These are phyloP conservation scores for Hydrotaea diabolus DNA, from an alignment of 2,888 invertebrate species.

Conservation along the genomic window DNA sequence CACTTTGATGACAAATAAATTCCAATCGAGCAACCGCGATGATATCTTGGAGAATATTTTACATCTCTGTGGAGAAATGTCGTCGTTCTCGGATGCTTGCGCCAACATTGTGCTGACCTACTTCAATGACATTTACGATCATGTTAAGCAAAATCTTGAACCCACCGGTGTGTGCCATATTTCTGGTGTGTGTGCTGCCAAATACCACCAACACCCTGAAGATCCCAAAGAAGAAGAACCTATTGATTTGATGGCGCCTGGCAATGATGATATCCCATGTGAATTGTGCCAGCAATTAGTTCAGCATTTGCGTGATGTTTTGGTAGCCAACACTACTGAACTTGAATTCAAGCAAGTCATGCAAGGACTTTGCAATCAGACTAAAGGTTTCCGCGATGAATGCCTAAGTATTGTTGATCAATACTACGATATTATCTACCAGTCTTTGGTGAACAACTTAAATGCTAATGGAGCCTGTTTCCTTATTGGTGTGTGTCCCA, in stretches of 20 bases:
- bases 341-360: conserved; percentile 89
- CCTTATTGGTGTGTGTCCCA: conserved; percentile 83
- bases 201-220: conserved; percentile 85
- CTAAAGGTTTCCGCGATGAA: conserved; percentile 87
- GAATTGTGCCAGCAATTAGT: conserved; percentile 93
- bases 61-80: conserved; percentile 85
- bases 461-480: conserved; percentile 87
- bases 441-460: conserved; percentile 85
- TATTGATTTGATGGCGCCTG: conserved; percentile 81
- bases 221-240: conserved; percentile 83
- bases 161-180: conserved; percentile 87
- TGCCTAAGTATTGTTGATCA: conserved; percentile 89
- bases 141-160: conserved; percentile 84
- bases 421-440: conserved; percentile 89
- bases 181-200: conserved; percentile 87
- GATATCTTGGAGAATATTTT: conserved; percentile 78
- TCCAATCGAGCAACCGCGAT: conserved; percentile 76
- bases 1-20: conserved; percentile 75
- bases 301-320: conserved; percentile 88
- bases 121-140: conserved; percentile 86
- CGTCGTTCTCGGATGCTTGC: conserved; percentile 90
- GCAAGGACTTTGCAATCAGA: conserved; percentile 90
- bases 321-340: conserved; percentile 93
- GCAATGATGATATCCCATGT: conserved; percentile 87
- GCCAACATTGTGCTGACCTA: conserved; percentile 87